Base-by-base conservation (phyloP, 2,797 vertebrate species). In the Smutsia temminckii region DNA sequence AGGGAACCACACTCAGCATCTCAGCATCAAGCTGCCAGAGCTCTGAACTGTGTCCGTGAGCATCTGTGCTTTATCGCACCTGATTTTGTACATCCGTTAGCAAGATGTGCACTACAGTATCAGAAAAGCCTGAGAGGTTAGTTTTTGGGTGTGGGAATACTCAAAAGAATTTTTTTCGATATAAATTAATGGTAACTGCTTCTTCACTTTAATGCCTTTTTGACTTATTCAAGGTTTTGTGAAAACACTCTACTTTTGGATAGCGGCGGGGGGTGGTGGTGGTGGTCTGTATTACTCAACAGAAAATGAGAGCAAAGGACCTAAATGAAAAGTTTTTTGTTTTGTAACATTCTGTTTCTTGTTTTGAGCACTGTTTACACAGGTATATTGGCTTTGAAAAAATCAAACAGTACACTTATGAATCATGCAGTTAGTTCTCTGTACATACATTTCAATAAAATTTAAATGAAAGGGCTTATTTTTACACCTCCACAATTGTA, bases 281-380 rank as follows among this genome's bases (percentile, higher is more conserved):
- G 72, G 17, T n/a, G 46, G 46, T 12, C 32, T 34, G 11, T 21
- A 49, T 83, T 79, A 86, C 37, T 79, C 78, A 83, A 75, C 13
- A 83, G 40, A 91, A 91, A 91, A 96, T 71, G 14, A 78, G n/a
- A 94, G 34, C 46, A 85, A 95, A 49, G 69, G 8, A 69, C 3
- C 8, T 64, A 93, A 94, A 84, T 53, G 12, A 53, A 83, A 94
- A 78, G 53, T 37, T 59, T 75, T 77, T 84, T 14, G 78, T 59
- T 89, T 0, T 2, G 23, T n/a, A 85, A 78, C 27, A 86, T 21
- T 57, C 21, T 81, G 71, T 81, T 94, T 81, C 32, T 74, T 68
- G 23, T 91, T 85, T 81, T 89, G 17, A 88, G 37, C 7, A 2
- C 64, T 85, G 40, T 75, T 83, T 81, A 77, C 23, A 81, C 21